phyloP scores from a whole-genome alignment of 2,888 invertebrate genomes.

The Dynastes maya region DNA sequence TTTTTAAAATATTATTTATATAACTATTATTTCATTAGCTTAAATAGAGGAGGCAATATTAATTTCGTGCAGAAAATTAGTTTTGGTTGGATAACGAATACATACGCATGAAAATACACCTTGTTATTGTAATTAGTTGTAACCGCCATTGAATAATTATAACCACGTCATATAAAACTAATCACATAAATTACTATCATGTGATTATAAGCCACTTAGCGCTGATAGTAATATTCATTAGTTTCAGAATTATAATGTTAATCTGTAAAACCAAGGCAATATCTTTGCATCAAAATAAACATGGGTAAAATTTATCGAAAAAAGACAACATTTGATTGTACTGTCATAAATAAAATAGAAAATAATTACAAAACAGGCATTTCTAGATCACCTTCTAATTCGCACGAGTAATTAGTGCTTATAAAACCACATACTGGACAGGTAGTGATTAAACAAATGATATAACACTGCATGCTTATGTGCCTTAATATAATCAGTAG shows the following conservation, averaged over 20 bases:
- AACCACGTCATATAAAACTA: neutral
- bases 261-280: constrained; percentile 16
- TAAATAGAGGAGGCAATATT: too few species aligned
- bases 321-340: neutral
- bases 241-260: constrained; percentile 5
- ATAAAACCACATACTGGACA: constrained; percentile 30
- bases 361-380: neutral
- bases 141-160: neutral
- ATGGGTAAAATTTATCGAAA: constrained; percentile 13
- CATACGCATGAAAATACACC: neutral
- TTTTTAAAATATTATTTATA: too few species aligned
- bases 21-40: too few species aligned
- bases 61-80: neutral
- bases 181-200: constrained; percentile 14
- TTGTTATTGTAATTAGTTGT: neutral
- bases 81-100: neutral
- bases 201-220: constrained; percentile 4
- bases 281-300: neutral
- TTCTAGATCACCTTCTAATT: constrained; percentile 39
- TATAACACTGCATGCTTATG: constrained; percentile 31
- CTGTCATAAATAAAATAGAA: neutral
- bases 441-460: constrained; percentile 12
- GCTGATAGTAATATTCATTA: neutral
- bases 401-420: constrained; percentile 30
- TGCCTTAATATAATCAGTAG: constrained; percentile 15